Evolutionary conservation across 1,140 invertebrate genomes (phyloP), one percentile per base, ranked within the genome.

Genomic region (Tachypleus tridentatus): DNA sequence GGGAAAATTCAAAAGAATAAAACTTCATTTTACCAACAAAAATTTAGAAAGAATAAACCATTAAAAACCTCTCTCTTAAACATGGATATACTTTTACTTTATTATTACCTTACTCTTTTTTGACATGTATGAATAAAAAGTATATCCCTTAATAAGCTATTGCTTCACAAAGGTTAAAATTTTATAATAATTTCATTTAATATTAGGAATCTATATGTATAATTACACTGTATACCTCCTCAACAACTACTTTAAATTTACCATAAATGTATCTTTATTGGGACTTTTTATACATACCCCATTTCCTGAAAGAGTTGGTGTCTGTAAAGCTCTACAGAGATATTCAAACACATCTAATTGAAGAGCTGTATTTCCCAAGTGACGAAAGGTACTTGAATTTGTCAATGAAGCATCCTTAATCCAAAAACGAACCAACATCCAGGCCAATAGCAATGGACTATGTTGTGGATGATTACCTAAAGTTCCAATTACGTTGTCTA

Each of bases 391-490:
- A 4, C 67, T 47, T 29, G 51, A 11, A 0, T 66, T 61, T 8
- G 71, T 71, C 4, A 68, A 63, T 7, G 56, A 57, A 52, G 52
- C 53, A 48, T 57, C 29, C 53, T 58, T 58, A n/a, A 63, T 73
- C 9, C 73, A 63, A n/a, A 66, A 63, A 29, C 61, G 66, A 10
- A 77, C 66, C 5, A 76, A 69, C 48, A 76, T 70, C 77, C 78
- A 79, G 10, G 67, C 69, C 29, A 79, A 64, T 3, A 78, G 69
- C n/a, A 79, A 56, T n/a, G 76, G 76, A 2, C 74, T 71, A 69
- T 79, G 76, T 11, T 58, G 51, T 49, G 57, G 59, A 29, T 62
- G 53, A 58, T 66, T 62, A 8, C 74, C 74, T 8, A 77, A 58
- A 10, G 65, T 61, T 57, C 68, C 66, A 5, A 77, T 64, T 7